Evolutionary conservation across 2,888 invertebrate genomes (phyloP).

Genomic region (Tinea semifulvella): DNA sequence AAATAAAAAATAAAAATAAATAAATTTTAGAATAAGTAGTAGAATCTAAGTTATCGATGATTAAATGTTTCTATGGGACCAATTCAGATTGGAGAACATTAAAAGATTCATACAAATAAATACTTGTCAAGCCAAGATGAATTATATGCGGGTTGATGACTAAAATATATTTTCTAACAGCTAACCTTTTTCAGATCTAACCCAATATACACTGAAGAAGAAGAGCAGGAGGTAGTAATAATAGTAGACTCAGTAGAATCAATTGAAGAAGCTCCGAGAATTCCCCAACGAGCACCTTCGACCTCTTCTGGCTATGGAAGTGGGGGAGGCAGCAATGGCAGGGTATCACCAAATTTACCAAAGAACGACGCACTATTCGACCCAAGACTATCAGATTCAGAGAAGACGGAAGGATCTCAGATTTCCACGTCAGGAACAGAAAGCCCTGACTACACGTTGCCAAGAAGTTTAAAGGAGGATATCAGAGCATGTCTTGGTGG

Average conservation of each 20-base stretch:
- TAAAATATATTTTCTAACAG: no score
- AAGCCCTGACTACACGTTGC: slow-evolving; percentile 49
- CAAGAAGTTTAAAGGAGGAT: slow-evolving; percentile 53
- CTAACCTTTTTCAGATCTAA: slow-evolving; percentile 38
- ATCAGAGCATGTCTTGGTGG: slow-evolving; percentile 52
- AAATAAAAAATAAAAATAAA: no score
- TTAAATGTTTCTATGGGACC: no score
- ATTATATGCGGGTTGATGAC: no score
- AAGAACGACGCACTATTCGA: slow-evolving; percentile 35
- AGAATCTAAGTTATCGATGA: no score
- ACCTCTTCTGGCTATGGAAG: slow-evolving; percentile 60
- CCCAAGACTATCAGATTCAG: slow-evolving; percentile 16
- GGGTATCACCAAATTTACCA: slow-evolving; percentile 59
- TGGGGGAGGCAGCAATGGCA: slow-evolving; percentile 52
- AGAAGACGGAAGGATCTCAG: slow-evolving; percentile 48
- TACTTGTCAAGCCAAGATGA: no score
- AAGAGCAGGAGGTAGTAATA: slow-evolving; percentile 60
- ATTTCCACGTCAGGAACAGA: slow-evolving; percentile 44
- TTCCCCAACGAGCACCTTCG: slow-evolving; percentile 49
- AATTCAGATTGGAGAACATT: no score
- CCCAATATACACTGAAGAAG: slow-evolving; percentile 54
- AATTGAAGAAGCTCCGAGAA: slow-evolving; percentile 24
- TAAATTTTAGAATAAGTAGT: no score
- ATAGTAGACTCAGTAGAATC: slow-evolving; percentile 53
- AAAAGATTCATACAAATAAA: no score